Conservation (phyloP, 2,888 invertebrate genomes). For the Patella ulyssiponensis region DNA sequence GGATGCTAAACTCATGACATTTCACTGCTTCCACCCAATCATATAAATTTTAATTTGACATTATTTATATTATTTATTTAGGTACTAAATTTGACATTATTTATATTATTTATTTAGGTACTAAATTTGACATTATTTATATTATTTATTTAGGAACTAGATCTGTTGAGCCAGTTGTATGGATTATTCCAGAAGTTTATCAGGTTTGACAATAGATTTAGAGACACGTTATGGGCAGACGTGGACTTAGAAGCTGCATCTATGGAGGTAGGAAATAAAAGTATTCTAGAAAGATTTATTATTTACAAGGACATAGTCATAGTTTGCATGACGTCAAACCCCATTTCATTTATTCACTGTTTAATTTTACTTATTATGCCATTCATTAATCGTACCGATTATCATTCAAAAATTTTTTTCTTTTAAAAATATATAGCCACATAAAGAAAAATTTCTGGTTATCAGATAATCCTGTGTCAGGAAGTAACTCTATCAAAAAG, state of each 20-base stretch:
- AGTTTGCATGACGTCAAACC: too few relatives aligned
- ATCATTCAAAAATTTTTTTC: too few relatives aligned
- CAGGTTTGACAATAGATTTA: constrained; percentile 68
- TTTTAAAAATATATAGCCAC: too few relatives aligned
- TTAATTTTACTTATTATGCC: neutral
- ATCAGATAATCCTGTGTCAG: too few relatives aligned
- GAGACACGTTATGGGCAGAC: constrained; percentile 71
- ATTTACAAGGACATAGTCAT: neutral
- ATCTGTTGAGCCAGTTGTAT: constrained; percentile 70
- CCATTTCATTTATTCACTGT: neutral
- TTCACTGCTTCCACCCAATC: too few relatives aligned
- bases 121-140: constrained; percentile 53
- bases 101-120: constrained; percentile 52
- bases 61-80: constrained; percentile 33
- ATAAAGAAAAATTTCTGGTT: too few relatives aligned
- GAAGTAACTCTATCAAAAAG: too few relatives aligned
- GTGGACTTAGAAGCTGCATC: constrained; percentile 68
- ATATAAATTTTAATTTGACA: constrained; percentile 34
- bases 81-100: constrained; percentile 63
- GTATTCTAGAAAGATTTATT: neutral
- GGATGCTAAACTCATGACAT: too few relatives aligned
- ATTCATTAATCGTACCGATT: too few relatives aligned
- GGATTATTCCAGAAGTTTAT: constrained; percentile 72
- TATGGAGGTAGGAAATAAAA: constrained; percentile 57
- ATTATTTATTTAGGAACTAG: constrained; percentile 60